Conservation (phyloP, 2,797 vertebrate genomes). For the Tapera naevia region DNA sequence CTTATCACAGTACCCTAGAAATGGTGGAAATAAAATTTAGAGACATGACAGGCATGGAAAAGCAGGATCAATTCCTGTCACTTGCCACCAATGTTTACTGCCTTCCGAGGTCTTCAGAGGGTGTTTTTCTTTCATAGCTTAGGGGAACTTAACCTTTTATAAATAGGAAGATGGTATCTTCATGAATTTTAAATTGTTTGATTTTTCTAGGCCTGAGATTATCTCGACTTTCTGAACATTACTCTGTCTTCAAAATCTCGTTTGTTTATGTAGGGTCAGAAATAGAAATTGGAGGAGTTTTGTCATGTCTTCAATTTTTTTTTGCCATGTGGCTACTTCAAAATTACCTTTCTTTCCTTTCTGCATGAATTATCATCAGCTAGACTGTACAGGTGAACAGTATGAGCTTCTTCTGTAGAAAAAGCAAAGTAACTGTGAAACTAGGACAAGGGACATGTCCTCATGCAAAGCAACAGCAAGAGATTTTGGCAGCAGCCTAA, state of each 20-base stretch:
- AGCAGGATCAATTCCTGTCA: constrained; percentile 87
- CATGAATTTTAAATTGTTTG: constrained; percentile 82
- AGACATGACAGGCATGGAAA: constrained; percentile 85
- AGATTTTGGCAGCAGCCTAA: background rate
- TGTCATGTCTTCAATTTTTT: background rate
- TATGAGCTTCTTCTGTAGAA: background rate
- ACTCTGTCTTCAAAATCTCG: background rate
- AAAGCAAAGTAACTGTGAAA: background rate
- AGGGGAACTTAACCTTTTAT: constrained; percentile 83
- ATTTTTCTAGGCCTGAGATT: constrained; percentile 66
- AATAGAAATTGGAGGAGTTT: background rate
- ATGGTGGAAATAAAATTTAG: constrained; percentile 89
- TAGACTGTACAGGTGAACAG: background rate
- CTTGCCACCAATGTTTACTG: constrained; percentile 84
- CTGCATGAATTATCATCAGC: background rate
- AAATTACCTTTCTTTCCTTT: background rate
- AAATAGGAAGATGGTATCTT: constrained; percentile 77
- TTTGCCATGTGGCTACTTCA: background rate
- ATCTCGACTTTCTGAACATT: background rate
- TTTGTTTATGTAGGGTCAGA: background rate
- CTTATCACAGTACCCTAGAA: constrained; percentile 73
- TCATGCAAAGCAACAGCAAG: background rate
- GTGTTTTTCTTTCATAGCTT: constrained; percentile 78
- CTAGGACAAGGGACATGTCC: background rate
- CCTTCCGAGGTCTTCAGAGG: constrained; percentile 78